Evolutionary conservation across 2,888 invertebrate genomes (phyloP).

Genomic region (Dendrolimus houi): DNA sequence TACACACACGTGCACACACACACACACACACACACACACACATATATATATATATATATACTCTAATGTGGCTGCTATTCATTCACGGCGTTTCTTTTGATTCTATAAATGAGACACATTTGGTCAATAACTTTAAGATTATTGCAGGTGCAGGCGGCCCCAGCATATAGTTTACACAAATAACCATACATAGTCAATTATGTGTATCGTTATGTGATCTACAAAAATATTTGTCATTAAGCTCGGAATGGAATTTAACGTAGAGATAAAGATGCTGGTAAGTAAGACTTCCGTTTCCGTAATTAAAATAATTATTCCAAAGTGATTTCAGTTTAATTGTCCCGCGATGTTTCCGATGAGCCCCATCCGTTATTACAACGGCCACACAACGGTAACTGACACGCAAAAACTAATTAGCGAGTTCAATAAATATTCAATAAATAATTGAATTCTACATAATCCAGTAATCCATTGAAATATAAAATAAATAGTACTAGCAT

Average conservation of each 20-base stretch:
- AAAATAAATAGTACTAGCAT: too few relatives aligned
- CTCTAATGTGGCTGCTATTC: too few relatives aligned
- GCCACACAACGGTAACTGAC: background rate
- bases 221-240: slow-evolving; percentile 17
- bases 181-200: slow-evolving; percentile 4
- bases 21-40: too few relatives aligned
- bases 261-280: slow-evolving; percentile 34
- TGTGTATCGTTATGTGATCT: background rate
- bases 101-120: too few relatives aligned
- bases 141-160: too few relatives aligned
- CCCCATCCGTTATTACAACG: slow-evolving; percentile 31
- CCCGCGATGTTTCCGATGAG: slow-evolving; percentile 50
- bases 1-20: too few relatives aligned
- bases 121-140: too few relatives aligned
- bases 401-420: background rate
- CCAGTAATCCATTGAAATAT: too few relatives aligned
- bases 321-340: slow-evolving; percentile 66
- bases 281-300: slow-evolving; percentile 64
- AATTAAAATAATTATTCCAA: slow-evolving; percentile 65
- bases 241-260: slow-evolving; percentile 40
- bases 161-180: too few relatives aligned
- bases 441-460: background rate
- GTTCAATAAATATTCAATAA: background rate
- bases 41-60: too few relatives aligned
- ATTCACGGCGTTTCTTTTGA: too few relatives aligned